A percentile compares a stretch with the other conserved stretches of the same genome.
phyloP scores from a whole-genome alignment of 2,797 vertebrate genomes.

The Darevskia mixta region DNA sequence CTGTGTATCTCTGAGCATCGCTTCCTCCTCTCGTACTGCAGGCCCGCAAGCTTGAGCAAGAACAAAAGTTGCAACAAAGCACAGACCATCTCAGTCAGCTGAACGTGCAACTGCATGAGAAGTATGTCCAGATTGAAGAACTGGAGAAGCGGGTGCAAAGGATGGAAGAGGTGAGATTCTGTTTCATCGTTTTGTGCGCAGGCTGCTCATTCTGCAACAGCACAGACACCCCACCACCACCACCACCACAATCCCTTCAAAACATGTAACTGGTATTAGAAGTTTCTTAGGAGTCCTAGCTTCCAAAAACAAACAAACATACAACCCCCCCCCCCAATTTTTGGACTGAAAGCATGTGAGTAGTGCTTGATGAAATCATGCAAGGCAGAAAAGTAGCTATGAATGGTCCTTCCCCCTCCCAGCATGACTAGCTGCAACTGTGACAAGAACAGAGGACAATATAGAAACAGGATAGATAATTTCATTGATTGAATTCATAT shows the following conservation, averaged over 20 bases:
- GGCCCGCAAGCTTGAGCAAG: slow-evolving; percentile 69
- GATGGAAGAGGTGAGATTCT: slow-evolving; percentile 77
- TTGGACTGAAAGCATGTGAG: no score
- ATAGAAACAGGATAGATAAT: no score
- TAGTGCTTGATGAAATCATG: no score
- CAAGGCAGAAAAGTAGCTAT: no score
- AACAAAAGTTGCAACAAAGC: slow-evolving; percentile 63
- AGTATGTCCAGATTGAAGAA: slow-evolving; percentile 56
- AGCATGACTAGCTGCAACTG: no score
- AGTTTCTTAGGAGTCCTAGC: neutral
- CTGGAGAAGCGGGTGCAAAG: slow-evolving; percentile 73
- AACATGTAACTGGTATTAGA: neutral
- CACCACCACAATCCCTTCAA: neutral
- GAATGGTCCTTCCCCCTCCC: no score
- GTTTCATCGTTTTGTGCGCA: no score
- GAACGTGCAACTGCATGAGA: slow-evolving; percentile 67
- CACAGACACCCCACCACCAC: neutral
- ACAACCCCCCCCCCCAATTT: no score
- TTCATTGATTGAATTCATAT: no score
- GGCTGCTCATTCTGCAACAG: neutral
- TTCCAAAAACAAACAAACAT: neutral
- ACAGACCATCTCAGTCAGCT: slow-evolving; percentile 53
- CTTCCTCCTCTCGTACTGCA: slow-evolving; percentile 35
- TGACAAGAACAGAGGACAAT: no score
- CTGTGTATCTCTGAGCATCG: neutral